Percentiles rank a stretch among this genome's conserved stretches.
phyloP scores from a whole-genome alignment of 2,113 vertebrate genomes.

The Calidris pugnax region DNA sequence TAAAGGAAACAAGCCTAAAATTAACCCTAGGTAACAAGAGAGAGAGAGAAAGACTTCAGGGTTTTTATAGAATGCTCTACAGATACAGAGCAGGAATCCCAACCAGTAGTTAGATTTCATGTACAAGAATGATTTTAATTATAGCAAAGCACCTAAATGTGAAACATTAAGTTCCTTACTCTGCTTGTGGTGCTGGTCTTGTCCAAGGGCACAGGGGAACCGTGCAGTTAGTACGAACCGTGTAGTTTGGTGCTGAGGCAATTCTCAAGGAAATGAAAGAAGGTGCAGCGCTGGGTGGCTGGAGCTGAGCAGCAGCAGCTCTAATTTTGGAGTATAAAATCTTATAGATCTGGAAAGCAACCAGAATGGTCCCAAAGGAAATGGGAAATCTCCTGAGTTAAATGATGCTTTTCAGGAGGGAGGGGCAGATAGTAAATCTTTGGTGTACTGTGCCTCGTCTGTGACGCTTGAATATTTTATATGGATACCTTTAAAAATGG shows the following conservation, averaged over 20 bases:
- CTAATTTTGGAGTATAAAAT: not conserved
- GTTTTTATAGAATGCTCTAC: not conserved
- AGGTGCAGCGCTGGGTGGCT: not conserved
- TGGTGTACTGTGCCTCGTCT: not conserved
- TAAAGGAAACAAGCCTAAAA: not conserved
- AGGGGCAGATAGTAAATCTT: not conserved
- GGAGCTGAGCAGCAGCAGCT: not conserved
- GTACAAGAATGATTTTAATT: constrained; percentile 9
- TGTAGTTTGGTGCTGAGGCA: not conserved
- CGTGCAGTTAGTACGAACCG: fast-evolving
- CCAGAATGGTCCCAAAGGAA: not conserved
- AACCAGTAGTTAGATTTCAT: not conserved
- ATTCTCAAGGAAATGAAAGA: not conserved
- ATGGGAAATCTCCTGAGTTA: not conserved
- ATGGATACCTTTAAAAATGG: not conserved
- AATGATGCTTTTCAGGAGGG: not conserved
- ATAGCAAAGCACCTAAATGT: not conserved
- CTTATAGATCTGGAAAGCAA: not conserved
- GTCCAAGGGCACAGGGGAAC: not conserved
- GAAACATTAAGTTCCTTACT: not conserved
- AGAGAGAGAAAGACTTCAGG: not conserved
- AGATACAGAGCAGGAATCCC: constrained; percentile 7
- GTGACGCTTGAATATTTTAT: not conserved
- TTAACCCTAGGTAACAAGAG: not conserved
- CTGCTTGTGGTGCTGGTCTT: not conserved